Evolutionary conservation across 2,888 invertebrate species (phyloP).

Genomic region (Meandrusa payeni): DNA sequence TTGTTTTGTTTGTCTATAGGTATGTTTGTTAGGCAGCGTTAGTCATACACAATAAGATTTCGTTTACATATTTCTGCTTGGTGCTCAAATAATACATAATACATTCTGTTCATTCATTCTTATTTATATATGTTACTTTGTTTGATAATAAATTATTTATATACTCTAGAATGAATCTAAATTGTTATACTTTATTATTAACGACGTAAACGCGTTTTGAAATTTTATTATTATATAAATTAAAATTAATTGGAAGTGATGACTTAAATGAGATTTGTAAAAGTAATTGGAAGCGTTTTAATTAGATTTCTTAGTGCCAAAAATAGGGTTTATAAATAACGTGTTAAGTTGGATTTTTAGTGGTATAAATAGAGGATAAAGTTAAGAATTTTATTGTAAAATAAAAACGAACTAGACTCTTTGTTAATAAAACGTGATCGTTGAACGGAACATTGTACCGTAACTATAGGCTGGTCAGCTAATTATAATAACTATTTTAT

Average conservation of each 20-base stretch:
- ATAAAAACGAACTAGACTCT: constrained; percentile 74
- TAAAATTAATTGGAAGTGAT: constrained; percentile 42
- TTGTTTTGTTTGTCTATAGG: no score
- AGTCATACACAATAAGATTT: no score
- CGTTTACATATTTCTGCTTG: constrained; percentile 34
- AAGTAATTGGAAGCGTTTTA: constrained; percentile 58
- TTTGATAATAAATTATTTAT: no score
- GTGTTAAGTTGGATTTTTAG: constrained; percentile 68
- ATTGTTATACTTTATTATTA: constrained; percentile 9
- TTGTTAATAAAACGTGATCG: constrained; percentile 66
- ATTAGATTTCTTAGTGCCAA: constrained; percentile 79
- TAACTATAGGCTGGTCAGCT: constrained; percentile 60
- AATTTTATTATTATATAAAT: constrained; percentile 29
- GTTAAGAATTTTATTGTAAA: constrained; percentile 68
- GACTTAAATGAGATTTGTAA: constrained; percentile 33
- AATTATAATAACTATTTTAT: constrained; percentile 69
- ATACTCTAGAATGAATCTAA: constrained; percentile 15
- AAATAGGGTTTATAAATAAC: constrained; percentile 70
- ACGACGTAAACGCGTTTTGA: constrained; percentile 23
- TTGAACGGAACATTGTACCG: constrained; percentile 49
- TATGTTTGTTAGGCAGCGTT: no score
- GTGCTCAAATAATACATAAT: constrained; percentile 59
- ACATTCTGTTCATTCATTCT: constrained; percentile 28
- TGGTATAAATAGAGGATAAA: constrained; percentile 61
- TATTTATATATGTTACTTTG: constrained; percentile 22